Evolutionary conservation across 2,797 vertebrate genomes (phyloP).

Genomic region (Epinephelus awoara): DNA sequence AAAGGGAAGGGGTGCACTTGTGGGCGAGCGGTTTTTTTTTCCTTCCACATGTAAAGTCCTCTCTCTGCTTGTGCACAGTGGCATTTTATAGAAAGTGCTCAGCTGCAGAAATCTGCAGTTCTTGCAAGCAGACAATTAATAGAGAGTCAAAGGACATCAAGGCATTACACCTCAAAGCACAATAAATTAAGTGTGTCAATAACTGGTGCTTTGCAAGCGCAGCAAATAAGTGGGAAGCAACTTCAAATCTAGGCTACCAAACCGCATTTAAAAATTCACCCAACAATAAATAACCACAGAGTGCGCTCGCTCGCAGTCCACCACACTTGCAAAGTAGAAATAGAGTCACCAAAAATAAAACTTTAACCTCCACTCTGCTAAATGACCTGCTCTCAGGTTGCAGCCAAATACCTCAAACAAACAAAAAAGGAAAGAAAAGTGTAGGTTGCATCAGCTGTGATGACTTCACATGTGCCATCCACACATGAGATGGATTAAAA

Average conservation of each 20-base stretch:
- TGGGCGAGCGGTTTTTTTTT: slow-evolving; percentile 43
- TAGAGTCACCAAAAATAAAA: slow-evolving; percentile 62
- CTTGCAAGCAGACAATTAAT: slow-evolving; percentile 3
- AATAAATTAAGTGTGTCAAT: slow-evolving; percentile 11
- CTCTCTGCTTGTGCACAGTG: slow-evolving; percentile 15
- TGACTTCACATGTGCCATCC: slow-evolving; percentile 65
- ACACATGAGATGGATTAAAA: slow-evolving; percentile 71
- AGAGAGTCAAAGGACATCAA: slow-evolving; percentile 11
- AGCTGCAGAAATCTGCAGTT: slow-evolving; percentile 17
- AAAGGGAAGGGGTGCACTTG: slow-evolving; percentile 63
- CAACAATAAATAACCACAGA: slow-evolving; percentile 33
- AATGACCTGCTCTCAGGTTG: slow-evolving; percentile 46
- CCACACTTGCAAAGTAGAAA: slow-evolving; percentile 52
- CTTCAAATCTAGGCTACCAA: neutral
- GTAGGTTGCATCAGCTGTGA: slow-evolving; percentile 54
- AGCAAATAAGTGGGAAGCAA: slow-evolving; percentile 19
- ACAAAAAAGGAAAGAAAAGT: slow-evolving; percentile 41
- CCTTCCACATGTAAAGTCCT: slow-evolving; percentile 65
- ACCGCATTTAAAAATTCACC: slow-evolving; percentile 28
- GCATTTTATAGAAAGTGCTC: slow-evolving; percentile 7
- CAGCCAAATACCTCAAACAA: slow-evolving; percentile 50
- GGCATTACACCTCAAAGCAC: slow-evolving; percentile 2
- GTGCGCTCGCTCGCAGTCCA: slow-evolving; percentile 12
- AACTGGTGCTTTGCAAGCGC: slow-evolving; percentile 22
- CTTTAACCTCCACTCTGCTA: slow-evolving; percentile 11